Percentiles rank a stretch among this genome's conserved stretches.
Evolutionary conservation across 2,888 invertebrate species (phyloP).

Genomic region (Camptogramma bilineatum): DNA sequence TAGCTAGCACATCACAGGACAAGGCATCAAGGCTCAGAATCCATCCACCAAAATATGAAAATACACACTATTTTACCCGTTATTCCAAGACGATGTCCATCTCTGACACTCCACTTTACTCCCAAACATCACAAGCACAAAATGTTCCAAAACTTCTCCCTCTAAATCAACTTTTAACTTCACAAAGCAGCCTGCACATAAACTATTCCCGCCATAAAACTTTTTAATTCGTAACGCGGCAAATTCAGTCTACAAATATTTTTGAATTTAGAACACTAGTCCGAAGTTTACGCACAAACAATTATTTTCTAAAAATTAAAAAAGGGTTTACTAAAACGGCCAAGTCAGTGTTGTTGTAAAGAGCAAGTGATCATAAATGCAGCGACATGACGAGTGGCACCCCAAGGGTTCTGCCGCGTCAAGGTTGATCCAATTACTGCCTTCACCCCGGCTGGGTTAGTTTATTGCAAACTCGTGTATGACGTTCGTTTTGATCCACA

Average conservation of each 20-base stretch:
- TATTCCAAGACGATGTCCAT: slow-evolving; percentile 77
- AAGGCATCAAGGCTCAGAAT: too few species aligned
- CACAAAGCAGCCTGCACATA: background rate
- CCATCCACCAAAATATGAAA: background rate
- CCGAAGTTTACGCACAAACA: background rate
- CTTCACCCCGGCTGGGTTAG: slow-evolving; percentile 50
- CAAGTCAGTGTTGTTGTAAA: background rate
- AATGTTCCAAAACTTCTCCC: background rate
- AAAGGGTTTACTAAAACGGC: background rate
- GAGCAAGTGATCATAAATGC: slow-evolving; percentile 63
- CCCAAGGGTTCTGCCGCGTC: slow-evolving; percentile 74
- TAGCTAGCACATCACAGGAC: too few species aligned
- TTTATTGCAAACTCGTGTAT: slow-evolving; percentile 38
- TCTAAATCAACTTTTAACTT: background rate
- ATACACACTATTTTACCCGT: slow-evolving; percentile 48
- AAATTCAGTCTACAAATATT: background rate
- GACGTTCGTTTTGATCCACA: slow-evolving; percentile 11
- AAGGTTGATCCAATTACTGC: slow-evolving; percentile 83
- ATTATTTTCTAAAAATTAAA: background rate
- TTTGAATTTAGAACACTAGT: background rate
- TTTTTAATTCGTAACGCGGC: slow-evolving; percentile 6
- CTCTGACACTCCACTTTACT: slow-evolving; percentile 85
- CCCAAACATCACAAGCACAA: slow-evolving; percentile 80
- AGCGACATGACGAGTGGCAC: slow-evolving; percentile 62
- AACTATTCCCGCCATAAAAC: slow-evolving; percentile 32